Percentiles rank a stretch among this genome's conserved stretches.
phyloP scores from a whole-genome alignment of 2,888 invertebrate genomes.

The Cephus runcator region DNA sequence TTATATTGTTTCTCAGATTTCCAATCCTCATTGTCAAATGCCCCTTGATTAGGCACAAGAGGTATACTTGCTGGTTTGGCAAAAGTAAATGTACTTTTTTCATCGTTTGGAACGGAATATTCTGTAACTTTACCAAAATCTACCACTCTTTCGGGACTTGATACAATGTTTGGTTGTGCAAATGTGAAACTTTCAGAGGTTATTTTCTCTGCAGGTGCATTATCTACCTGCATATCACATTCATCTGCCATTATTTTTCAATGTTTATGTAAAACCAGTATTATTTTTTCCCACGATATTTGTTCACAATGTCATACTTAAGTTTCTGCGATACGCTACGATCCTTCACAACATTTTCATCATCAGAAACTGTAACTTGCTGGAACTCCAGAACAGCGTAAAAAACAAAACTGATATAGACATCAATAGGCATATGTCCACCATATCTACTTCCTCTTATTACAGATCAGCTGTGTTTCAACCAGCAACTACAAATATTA shows the following conservation, averaged over 20 bases:
- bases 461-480: neutral
- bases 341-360: neutral
- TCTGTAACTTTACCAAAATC: conserved; percentile 26
- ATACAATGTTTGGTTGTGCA: conserved; percentile 38
- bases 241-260: neutral
- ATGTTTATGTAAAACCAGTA: neutral
- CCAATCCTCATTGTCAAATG: neutral
- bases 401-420: neutral
- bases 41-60: neutral
- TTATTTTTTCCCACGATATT: neutral
- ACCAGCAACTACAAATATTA: neutral
- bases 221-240: neutral
- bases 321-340: neutral
- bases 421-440: neutral
- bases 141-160: conserved; percentile 29
- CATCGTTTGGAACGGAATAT: conserved; percentile 14
- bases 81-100: conserved; percentile 36
- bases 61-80: conserved; percentile 32
- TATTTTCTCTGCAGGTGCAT: neutral
- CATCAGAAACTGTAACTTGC: neutral
- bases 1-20: conserved; percentile 28
- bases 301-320: neutral
- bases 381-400: neutral
- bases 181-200: conserved; percentile 36
- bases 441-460: neutral